Conservation (phyloP, 2,888 invertebrate genomes). For the Girardia tigrina region DNA sequence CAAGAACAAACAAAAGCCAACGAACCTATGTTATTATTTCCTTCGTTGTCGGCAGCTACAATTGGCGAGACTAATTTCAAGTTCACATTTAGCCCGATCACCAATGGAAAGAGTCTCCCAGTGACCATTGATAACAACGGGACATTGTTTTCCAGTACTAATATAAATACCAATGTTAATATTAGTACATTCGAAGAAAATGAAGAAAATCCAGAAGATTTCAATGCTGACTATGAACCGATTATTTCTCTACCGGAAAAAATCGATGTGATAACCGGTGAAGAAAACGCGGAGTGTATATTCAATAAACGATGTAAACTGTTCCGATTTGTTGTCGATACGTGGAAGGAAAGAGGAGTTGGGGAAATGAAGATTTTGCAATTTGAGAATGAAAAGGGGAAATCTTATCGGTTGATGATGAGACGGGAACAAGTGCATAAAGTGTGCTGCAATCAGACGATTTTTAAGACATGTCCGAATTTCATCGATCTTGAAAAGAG, state of each 20-base stretch:
- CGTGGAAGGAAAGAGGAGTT: slow-evolving; percentile 52
- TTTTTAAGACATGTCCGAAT: not conserved
- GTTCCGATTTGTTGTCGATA: slow-evolving; percentile 56
- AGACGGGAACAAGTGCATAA: slow-evolving; percentile 54
- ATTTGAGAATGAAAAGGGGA: no score
- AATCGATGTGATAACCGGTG: slow-evolving; percentile 58
- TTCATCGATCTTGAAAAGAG: slow-evolving; percentile 37
- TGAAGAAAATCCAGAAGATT: not conserved
- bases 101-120: no score
- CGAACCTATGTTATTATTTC: no score
- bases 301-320: slow-evolving; percentile 69
- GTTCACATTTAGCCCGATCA: no score
- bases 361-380: slow-evolving; percentile 54
- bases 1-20: no score
- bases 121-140: no score
- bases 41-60: no score
- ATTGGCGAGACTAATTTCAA: no score
- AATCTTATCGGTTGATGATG: slow-evolving; percentile 41
- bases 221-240: not conserved
- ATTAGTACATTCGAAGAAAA: no score
- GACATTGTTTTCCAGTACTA: no score
- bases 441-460: slow-evolving; percentile 67
- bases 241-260: not conserved
- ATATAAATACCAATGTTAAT: no score
- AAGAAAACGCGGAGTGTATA: slow-evolving; percentile 67